Evolutionary conservation across 2,888 invertebrate genomes (phyloP).

Genomic region (Drosophila emarginata): DNA sequence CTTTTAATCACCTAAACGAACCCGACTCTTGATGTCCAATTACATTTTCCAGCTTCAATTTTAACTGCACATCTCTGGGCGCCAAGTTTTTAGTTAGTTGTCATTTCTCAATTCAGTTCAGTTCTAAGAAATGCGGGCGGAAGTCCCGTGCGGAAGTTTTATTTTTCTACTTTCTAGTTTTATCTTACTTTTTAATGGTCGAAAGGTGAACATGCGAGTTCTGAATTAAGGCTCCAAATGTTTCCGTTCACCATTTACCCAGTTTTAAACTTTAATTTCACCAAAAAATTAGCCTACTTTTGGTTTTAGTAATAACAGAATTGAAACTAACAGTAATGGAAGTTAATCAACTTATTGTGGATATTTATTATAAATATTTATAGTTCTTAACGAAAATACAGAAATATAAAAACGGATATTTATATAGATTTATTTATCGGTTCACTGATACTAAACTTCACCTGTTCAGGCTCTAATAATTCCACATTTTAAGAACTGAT

Average conservation of each 20-base stretch:
- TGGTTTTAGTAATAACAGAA: neutral
- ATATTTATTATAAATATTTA: neutral
- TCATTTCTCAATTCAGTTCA: slow-evolving; percentile 35
- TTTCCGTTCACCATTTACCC: slow-evolving; percentile 67
- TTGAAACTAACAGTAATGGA: neutral
- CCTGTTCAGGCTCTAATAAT: no score
- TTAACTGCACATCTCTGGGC: slow-evolving; percentile 26
- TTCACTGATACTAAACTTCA: no score
- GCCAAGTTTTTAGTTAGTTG: slow-evolving; percentile 26
- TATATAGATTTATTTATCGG: no score
- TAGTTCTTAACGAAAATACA: no score
- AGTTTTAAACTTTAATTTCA: slow-evolving; percentile 27
- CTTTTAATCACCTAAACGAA: slow-evolving; percentile 72
- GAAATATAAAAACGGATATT: no score
- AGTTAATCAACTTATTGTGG: neutral
- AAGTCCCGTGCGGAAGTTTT: slow-evolving; percentile 76
- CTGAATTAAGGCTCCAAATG: slow-evolving; percentile 55
- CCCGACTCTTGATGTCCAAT: slow-evolving; percentile 53
- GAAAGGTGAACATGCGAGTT: slow-evolving; percentile 59
- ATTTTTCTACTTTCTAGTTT: slow-evolving; percentile 41
- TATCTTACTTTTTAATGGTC: slow-evolving; percentile 10
- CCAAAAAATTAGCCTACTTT: slow-evolving; percentile 56
- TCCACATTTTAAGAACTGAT: no score
- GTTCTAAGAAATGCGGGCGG: slow-evolving; percentile 42
- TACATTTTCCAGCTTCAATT: slow-evolving; percentile 48